phyloP scores from a whole-genome alignment of 1,140 invertebrate genomes.

The Idris sp. region DNA sequence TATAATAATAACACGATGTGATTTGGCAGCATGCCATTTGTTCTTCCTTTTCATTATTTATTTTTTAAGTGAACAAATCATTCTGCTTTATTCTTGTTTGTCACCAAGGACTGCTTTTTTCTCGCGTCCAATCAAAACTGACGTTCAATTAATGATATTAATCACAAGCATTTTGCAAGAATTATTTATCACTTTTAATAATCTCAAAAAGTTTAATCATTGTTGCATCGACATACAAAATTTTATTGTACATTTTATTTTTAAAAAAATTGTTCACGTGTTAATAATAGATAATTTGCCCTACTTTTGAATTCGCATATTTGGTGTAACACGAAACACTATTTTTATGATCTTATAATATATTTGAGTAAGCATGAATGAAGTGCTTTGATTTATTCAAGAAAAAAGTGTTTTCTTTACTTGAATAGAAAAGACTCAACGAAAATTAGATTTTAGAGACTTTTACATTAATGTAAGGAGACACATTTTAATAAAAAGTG shows the following conservation, averaged over 20 bases:
- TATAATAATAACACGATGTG: too few relatives aligned
- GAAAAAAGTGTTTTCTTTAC: too few relatives aligned
- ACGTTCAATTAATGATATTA: constrained; percentile 19
- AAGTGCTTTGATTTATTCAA: constrained; percentile 2
- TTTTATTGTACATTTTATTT: too few relatives aligned
- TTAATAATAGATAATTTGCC: constrained; percentile 51
- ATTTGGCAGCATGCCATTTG: constrained; percentile 3
- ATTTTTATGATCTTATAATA: constrained; percentile 4
- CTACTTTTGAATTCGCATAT: constrained; percentile 31
- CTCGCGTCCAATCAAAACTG: constrained; percentile 17
- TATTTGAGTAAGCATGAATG: too few relatives aligned
- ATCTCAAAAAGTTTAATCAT: too few relatives aligned
- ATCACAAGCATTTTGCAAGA: constrained; percentile 14
- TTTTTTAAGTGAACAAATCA: constrained; percentile 11
- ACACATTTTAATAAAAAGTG: too few relatives aligned
- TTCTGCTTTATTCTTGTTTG: constrained; percentile 7
- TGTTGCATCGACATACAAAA: too few relatives aligned
- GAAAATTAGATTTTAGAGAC: too few relatives aligned
- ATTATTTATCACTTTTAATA: constrained; percentile 4
- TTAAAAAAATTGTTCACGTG: too few relatives aligned
- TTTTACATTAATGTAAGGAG: too few relatives aligned
- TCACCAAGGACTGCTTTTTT: constrained; percentile 17
- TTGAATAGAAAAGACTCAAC: too few relatives aligned
- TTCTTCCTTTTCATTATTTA: constrained; percentile 9
- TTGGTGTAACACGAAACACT: constrained; percentile 9